These are phyloP conservation scores for Trachemys scripta DNA, from an alignment of 2,113 vertebrate species.

Conservation along the genomic window DNA sequence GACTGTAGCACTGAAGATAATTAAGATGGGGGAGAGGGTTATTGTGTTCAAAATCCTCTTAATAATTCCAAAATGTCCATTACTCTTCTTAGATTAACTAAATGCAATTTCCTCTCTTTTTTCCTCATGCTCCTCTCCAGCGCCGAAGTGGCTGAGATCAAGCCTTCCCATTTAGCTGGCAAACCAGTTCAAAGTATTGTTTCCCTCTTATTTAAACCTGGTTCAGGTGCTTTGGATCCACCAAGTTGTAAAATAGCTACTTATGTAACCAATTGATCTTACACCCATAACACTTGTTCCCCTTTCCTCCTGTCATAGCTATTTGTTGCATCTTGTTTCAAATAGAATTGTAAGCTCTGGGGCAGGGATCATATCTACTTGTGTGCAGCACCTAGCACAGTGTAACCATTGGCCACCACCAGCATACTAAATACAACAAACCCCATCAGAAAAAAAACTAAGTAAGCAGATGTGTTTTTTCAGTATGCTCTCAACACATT, in stretches of 20 bases:
- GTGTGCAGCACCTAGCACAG: neutral
- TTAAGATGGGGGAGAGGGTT: neutral
- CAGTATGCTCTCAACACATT: neutral
- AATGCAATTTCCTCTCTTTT: neutral
- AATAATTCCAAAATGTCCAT: fast-evolving
- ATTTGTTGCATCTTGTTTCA: conserved; percentile 22
- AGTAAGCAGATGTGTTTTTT: neutral
- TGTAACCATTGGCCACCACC: neutral
- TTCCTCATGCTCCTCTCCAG: neutral
- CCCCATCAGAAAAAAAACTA: neutral
- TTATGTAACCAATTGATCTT: neutral
- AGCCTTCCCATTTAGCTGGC: neutral
- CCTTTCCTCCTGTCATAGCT: neutral
- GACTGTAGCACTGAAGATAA: neutral
- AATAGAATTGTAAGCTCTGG: neutral
- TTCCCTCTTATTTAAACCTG: conserved; percentile 13
- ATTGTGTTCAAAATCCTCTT: neutral
- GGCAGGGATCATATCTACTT: neutral
- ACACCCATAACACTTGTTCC: neutral
- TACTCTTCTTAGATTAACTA: neutral
- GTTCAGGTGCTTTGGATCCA: conserved; percentile 28
- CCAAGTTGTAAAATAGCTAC: conserved; percentile 43
- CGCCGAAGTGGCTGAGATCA: neutral
- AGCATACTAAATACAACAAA: neutral
- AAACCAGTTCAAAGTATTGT: neutral